phyloP scores from a whole-genome alignment of 2,113 vertebrate species.

The Corythoichthys intestinalis region DNA sequence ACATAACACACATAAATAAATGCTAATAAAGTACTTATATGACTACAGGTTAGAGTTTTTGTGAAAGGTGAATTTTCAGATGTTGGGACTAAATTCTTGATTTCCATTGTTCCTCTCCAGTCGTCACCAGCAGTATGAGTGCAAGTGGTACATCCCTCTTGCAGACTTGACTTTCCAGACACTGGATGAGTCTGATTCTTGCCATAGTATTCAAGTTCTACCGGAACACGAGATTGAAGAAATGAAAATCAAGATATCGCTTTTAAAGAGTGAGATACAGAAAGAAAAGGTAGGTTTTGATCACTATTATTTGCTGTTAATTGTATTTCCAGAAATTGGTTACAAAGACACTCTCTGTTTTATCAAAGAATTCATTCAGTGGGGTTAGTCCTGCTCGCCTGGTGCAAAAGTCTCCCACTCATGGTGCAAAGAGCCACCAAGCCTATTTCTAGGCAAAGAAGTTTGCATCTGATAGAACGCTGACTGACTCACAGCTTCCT shows the following conservation, averaged over 20 bases:
- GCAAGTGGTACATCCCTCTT: conserved; percentile 97
- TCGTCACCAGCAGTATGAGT: conserved; percentile 96
- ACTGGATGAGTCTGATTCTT: conserved; percentile 86
- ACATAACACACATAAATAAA: too few relatives aligned
- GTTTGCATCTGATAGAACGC: conserved; percentile 39
- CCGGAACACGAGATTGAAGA: conserved; percentile 95
- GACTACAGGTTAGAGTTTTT: neutral
- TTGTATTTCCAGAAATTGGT: neutral
- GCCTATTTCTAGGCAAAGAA: conserved; percentile 37
- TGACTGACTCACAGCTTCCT: conserved; percentile 54
- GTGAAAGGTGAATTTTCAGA: neutral
- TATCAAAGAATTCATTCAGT: too few relatives aligned
- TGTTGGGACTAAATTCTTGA: neutral
- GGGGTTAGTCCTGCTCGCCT: conserved; percentile 43
- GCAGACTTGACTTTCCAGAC: conserved; percentile 91
- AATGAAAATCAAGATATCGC: conserved; percentile 97
- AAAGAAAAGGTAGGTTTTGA: conserved; percentile 83
- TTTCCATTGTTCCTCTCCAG: conserved; percentile 54
- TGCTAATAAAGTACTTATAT: too few relatives aligned
- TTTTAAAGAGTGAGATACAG: conserved; percentile 93
- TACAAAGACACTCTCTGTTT: neutral
- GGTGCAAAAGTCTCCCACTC: conserved; percentile 27
- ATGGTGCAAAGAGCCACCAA: conserved; percentile 23
- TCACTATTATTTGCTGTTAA: neutral
- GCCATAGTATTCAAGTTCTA: conserved; percentile 86